Evolutionary conservation across 1,140 invertebrate species (phyloP), one percentile per base, ranked within the genome.

Genomic region (Drosophila seguyi): DNA sequence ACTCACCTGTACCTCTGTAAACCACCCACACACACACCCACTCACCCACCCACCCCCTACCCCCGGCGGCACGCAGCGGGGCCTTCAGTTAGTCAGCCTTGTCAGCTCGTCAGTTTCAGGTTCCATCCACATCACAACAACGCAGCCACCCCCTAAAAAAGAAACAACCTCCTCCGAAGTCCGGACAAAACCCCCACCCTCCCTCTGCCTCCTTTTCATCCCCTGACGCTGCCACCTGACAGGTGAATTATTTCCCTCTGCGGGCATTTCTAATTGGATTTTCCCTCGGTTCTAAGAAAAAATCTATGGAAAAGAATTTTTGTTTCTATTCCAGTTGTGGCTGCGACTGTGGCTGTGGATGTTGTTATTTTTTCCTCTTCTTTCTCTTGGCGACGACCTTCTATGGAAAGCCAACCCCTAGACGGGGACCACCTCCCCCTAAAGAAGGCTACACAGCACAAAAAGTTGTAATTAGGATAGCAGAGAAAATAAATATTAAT

Each of bases 161-260:
- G 6, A 39, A 53, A 10, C 31, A 31, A 41, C 44, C 59, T 41
- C 50, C 61, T 22, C 29, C 52, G 6, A 6, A 1, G 25, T 10
- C n/a, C 18, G 31, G 2, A 36, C n/a, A n/a, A n/a, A n/a, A n/a
- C n/a, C n/a, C n/a, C n/a, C n/a, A 0, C 4, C 34, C 29, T 4
- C 4, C 34, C 34, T 8, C n/a, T n/a, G n/a, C 18, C 29, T 47
- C 20, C 25, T 39, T 7, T 34, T 39, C 55, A 34, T 38, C 65
- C 67, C 56, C 48, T n/a, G 16, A 20, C 1, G 39, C 69, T 79
- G 75, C 69, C 60, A 80, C 76, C 59, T 77, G 84, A 91, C 90
- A 92, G 90, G 90, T 92, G 90, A 92, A 92, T 87, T 90, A 86
- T 92, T 90, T 92, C 90, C 90, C 90, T 91, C 87, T 90, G 87